These are phyloP conservation scores for Alca torda DNA, from an alignment of 2,797 vertebrate genomes.

Conservation along the genomic window DNA sequence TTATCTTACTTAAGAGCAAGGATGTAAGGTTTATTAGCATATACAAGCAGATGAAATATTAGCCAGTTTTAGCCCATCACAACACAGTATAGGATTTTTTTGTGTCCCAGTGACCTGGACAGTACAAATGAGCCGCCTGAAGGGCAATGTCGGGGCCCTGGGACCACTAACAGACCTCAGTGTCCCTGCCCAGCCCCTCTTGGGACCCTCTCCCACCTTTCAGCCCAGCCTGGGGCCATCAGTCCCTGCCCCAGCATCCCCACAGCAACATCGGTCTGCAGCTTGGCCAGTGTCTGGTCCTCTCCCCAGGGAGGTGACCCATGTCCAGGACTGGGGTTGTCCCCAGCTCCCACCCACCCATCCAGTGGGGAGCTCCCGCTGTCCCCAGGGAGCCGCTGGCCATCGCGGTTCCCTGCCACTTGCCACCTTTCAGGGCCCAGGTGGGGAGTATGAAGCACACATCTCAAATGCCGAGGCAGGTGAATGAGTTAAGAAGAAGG, in stretches of 20 bases:
- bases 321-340: too few relatives aligned
- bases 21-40: background rate
- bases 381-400: too few relatives aligned
- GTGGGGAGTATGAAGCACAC: background rate
- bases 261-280: accelerated
- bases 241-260: background rate
- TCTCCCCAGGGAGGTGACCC: background rate
- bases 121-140: background rate
- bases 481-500: background rate
- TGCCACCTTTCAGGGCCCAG: background rate
- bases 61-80: background rate
- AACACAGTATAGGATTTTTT: background rate
- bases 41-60: background rate
- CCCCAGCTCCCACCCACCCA: background rate
- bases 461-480: background rate
- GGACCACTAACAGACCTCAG: background rate
- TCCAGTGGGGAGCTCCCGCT: accelerated
- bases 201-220: too few relatives aligned
- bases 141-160: too few relatives aligned
- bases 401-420: accelerated
- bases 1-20: background rate
- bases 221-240: background rate
- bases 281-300: too few relatives aligned
- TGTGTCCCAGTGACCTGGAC: background rate
- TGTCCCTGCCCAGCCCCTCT: background rate